Percentiles rank a stretch among this genome's conserved stretches.
Conservation (phyloP, 2,113 vertebrate genomes). For the Ornithorhynchus anatinus region DNA sequence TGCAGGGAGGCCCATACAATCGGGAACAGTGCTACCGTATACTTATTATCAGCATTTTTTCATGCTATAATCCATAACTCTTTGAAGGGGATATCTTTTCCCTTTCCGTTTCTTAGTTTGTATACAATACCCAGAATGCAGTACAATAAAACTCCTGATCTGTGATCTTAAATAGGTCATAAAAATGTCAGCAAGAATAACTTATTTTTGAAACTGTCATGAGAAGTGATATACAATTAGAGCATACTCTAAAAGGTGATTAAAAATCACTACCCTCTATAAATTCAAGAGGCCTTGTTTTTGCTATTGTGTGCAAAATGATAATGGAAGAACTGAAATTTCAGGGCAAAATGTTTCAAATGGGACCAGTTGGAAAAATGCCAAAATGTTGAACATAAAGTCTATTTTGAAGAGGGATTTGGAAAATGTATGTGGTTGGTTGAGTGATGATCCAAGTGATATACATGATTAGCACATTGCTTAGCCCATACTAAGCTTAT, state of each 20-base stretch:
- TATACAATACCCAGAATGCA: conserved; percentile 43
- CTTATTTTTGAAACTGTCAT: conserved; percentile 50
- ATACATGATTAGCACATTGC: too few species aligned
- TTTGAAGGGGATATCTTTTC: neutral
- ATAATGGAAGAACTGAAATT: neutral
- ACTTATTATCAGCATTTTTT: neutral
- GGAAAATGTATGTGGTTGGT: too few species aligned
- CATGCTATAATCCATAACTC: neutral
- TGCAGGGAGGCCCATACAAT: conserved; percentile 9
- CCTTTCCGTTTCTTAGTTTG: conserved; percentile 14
- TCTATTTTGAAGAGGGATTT: too few species aligned
- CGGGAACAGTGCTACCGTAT: neutral
- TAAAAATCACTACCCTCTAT: conserved; percentile 19
- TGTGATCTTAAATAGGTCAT: conserved; percentile 39
- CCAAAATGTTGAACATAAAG: neutral
- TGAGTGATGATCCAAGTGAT: too few species aligned
- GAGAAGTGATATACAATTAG: conserved; percentile 54
- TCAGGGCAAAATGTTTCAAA: neutral
- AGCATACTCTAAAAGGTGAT: conserved; percentile 38
- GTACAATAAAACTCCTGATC: conserved; percentile 35
- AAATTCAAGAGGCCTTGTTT: conserved; percentile 37
- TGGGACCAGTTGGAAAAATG: neutral
- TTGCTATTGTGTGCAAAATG: conserved; percentile 40
- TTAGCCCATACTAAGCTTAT: too few species aligned
- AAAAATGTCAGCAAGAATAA: conserved; percentile 49